These are phyloP conservation scores for Cyclura pinguis DNA, from an alignment of 2,797 vertebrate species.

Conservation along the genomic window DNA sequence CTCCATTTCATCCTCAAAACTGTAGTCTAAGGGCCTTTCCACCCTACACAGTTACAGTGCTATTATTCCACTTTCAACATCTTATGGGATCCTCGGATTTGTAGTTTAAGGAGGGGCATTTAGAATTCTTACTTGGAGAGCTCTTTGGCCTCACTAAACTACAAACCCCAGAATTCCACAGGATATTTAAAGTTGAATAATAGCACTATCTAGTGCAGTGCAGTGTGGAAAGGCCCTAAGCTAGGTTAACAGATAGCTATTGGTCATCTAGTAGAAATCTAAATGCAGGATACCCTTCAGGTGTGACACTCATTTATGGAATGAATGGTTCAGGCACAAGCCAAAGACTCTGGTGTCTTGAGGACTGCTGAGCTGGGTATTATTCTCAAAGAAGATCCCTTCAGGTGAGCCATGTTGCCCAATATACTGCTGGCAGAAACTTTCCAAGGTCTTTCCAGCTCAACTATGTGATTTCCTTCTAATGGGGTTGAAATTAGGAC, in stretches of 20 bases:
- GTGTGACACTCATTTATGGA: not conserved
- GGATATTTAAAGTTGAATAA: too few relatives aligned
- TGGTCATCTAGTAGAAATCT: not conserved
- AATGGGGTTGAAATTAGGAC: not conserved
- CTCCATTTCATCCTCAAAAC: not conserved
- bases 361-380: not conserved
- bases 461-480: not conserved
- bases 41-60: too few relatives aligned
- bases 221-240: too few relatives aligned
- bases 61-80: too few relatives aligned
- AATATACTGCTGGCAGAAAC: not conserved
- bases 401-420: not conserved
- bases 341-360: not conserved
- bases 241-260: not conserved
- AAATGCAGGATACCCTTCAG: not conserved
- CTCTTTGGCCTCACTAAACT: too few relatives aligned
- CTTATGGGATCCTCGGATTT: too few relatives aligned
- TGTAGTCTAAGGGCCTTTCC: not conserved
- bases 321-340: not conserved
- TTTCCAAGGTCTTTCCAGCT: not conserved
- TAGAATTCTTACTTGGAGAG: too few relatives aligned
- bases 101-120: too few relatives aligned
- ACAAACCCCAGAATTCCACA: too few relatives aligned
- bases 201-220: too few relatives aligned
- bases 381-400: not conserved